Evolutionary conservation across 1,140 invertebrate genomes (phyloP).

Genomic region (Drosophila setifemur): DNA sequence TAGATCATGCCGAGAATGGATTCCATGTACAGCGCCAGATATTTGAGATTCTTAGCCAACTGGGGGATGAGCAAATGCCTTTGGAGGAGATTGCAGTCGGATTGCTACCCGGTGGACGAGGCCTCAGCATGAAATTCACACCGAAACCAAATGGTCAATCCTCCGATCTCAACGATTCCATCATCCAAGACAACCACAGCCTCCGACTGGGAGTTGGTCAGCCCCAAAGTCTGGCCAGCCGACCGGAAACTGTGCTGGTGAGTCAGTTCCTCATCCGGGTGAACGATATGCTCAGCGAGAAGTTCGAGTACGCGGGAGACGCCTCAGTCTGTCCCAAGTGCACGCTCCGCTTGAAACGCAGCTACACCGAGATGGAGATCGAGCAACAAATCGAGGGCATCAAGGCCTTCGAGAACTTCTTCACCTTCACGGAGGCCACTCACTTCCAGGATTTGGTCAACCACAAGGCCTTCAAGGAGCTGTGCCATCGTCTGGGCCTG

Average conservation of each 20-base stretch:
- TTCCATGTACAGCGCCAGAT: constrained; percentile 32
- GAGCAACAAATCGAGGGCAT: constrained; percentile 62
- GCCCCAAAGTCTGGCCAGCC: neutral
- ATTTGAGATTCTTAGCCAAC: constrained; percentile 38
- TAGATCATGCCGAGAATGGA: neutral
- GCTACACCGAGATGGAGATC: constrained; percentile 58
- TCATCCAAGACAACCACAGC: neutral
- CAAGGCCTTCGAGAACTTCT: constrained; percentile 43
- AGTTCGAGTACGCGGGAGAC: constrained; percentile 14
- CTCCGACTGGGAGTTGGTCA: constrained; percentile 16
- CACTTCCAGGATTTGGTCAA: constrained; percentile 18
- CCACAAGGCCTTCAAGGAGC: constrained; percentile 53
- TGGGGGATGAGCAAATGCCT: constrained; percentile 47
- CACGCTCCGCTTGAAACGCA: constrained; percentile 12
- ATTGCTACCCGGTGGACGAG: constrained; percentile 34
- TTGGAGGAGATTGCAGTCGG: constrained; percentile 28
- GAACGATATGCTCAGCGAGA: constrained; percentile 19
- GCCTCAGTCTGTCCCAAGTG: constrained; percentile 24
- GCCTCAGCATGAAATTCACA: constrained; percentile 46
- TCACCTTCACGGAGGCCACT: constrained; percentile 21
- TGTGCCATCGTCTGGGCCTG: constrained; percentile 51
- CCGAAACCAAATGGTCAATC: neutral
- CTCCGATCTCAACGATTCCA: neutral
- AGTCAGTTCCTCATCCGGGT: constrained; percentile 49
- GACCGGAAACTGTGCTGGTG: constrained; percentile 22